phyloP scores from a whole-genome alignment of 2,113 vertebrate genomes.

The Cochlearius cochlearius region DNA sequence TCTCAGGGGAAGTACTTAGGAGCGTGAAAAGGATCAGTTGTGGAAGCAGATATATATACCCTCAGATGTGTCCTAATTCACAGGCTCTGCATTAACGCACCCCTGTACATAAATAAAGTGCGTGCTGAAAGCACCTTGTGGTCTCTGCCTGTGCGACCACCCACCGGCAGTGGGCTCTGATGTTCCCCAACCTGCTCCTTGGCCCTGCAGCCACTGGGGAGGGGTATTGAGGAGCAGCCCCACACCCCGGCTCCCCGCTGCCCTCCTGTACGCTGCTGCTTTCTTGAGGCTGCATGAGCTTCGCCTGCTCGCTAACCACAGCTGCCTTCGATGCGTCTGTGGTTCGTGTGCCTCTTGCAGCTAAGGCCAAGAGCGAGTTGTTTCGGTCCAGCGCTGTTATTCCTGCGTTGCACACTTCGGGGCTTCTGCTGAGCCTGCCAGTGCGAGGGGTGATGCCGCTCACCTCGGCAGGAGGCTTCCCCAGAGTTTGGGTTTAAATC shows the following conservation, averaged over 20 bases:
- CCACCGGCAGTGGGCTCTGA: not conserved
- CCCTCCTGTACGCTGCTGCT: not conserved
- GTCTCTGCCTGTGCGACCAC: not conserved
- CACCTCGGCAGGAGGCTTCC: not conserved
- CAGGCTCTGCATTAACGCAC: not conserved
- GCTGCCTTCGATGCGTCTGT: fast-evolving
- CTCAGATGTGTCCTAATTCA: not conserved
- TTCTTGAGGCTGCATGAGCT: not conserved
- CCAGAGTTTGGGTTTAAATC: not conserved
- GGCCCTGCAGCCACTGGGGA: fast-evolving
- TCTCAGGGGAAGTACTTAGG: not conserved
- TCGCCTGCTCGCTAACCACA: not conserved
- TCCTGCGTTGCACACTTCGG: not conserved
- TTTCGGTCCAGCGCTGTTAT: not conserved
- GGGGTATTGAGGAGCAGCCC: not conserved
- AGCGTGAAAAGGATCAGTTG: not conserved
- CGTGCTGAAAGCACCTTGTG: fast-evolving
- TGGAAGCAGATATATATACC: not conserved
- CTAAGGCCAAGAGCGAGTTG: not conserved
- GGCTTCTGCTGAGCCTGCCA: not conserved
- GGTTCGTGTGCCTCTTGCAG: not conserved
- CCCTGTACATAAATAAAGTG: not conserved
- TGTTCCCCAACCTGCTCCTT: not conserved
- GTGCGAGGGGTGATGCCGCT: fast-evolving
- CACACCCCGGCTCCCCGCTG: fast-evolving